Base-by-base conservation (phyloP, 2,888 invertebrate genomes). In the Metacarcinus magister region DNA sequence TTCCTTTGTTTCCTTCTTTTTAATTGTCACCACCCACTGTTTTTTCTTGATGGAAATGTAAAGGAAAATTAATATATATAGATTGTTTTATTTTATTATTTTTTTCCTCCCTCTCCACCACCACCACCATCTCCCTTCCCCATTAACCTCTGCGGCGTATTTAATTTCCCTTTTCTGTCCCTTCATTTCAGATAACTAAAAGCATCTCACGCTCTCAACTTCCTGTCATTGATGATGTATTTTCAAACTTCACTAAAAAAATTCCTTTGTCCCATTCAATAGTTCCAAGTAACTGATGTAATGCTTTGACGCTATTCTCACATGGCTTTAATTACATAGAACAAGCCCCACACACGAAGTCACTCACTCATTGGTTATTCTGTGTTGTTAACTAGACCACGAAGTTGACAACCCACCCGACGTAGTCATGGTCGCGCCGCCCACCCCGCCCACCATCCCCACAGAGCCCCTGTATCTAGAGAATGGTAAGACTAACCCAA, bases 391-490 rank as follows among this genome's bases (percentile, higher is more conserved):
- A 54, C 44, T 48, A 46, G 46, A 44, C 87, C 44, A 46, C 46
- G 44, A 46, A 2, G 92, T 75, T 32, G 75, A 75, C 92, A 92
- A 39, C 90, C 90, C 90, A n/a, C 90, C 94, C 13, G 94, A 46
- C 1, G 90, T 90, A 2, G 60, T 90, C 46, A 16, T 94, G 43
- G 43, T 87, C 7, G 60, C 54, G 16, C 94, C 94, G 16, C 13
- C 94, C 48, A 94, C 94, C 28, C 94, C 94, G 32, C 94, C 94
- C 43, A n/a, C 94, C 1, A 3, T 28, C 23, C 94, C 94, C 60
- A 60, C 94, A 39, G 89, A 43, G 7, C 94, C 94, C 23, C 8
- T 92, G 0, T 90, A 92, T 43, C 82, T 95, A 2, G 67, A 95
- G 13, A 92, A 92, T 32, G 82, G 92, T 95, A 95, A 92, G 92